These are phyloP conservation scores for Mareca strepera DNA, from an alignment of 2,797 vertebrate species.

Conservation along the genomic window DNA sequence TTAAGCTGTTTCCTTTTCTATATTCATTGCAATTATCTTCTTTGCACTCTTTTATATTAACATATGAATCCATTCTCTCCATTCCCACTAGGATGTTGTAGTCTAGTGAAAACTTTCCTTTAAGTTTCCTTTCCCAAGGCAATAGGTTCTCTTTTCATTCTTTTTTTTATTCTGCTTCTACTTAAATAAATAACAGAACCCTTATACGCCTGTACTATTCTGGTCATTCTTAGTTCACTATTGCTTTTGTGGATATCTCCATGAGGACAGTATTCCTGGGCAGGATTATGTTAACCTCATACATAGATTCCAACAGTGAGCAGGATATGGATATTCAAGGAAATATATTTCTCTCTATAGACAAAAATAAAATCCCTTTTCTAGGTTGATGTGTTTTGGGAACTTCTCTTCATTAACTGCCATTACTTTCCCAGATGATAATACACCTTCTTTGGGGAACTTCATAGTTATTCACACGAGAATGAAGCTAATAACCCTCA, in stretches of 20 bases:
- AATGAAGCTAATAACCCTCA: background rate
- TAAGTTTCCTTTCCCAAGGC: background rate
- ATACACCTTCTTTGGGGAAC: background rate
- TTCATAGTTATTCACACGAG: background rate
- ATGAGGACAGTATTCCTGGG: background rate
- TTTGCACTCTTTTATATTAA: background rate
- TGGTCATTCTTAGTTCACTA: background rate
- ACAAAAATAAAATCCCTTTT: background rate
- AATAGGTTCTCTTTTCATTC: background rate
- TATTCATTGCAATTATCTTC: background rate
- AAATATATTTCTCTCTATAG: background rate
- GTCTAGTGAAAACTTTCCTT: background rate
- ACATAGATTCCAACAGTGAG: background rate
- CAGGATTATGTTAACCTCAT: background rate
- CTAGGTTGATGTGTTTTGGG: background rate
- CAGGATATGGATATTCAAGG: background rate
- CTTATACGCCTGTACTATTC: background rate
- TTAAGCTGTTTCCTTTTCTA: background rate
- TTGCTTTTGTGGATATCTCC: background rate
- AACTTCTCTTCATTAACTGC: background rate
- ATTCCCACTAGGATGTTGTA: background rate
- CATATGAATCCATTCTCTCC: background rate
- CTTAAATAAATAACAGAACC: background rate
- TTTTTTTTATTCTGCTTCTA: background rate
- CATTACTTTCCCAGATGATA: background rate